Evolutionary conservation across 2,797 vertebrate genomes (phyloP), one percentile per base, ranked within the genome.

Genomic region (Scleropages formosus): DNA sequence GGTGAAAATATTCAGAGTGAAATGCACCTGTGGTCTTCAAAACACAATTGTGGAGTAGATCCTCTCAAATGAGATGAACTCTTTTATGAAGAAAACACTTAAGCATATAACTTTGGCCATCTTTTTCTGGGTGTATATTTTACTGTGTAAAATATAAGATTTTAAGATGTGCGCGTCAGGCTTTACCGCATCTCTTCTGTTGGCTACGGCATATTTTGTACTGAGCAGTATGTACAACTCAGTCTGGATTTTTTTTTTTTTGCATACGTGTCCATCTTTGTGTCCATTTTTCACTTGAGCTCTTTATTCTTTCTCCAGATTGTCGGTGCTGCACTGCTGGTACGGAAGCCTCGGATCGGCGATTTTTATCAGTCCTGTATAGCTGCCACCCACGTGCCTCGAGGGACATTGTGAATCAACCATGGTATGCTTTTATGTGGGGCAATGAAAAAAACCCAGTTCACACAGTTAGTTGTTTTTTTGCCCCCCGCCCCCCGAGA

Each of bases 331-430:
- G 27, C 53, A 20, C 18, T 92, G 92, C 81, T 93, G 91, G 92
- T 92, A 91, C 10, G 89, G 93, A 79, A 91, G 88, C 64, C 80
- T 92, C 72, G 76, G 89, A 91, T 59, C 83, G 93, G 65, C 83
- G 90, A 77, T 87, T 44, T 89, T 44, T 91, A 91, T 76, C 86
- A 90, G 0, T 83, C 89, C 31, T 91, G 87, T 79, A 81, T 91
- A 0, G 80, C 88, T 47, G 82, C 88, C 76, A 87, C 90, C 2
- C 86, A 89, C 72, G 77, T 90, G 69, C 78, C 87, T 8, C 87
- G 91, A 82, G 44, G 75, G 82, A 4, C 82, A 76, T 9, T 78
- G 81, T 72, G 67, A 85, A 13, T 18, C 77, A 64, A 81, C 89
- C 82, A 90, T 90, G 71, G 59, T 82, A 66, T 80, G 26, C 77